Base-by-base conservation (phyloP, 2,797 vertebrate species). In the Enteromius radiatus region DNA sequence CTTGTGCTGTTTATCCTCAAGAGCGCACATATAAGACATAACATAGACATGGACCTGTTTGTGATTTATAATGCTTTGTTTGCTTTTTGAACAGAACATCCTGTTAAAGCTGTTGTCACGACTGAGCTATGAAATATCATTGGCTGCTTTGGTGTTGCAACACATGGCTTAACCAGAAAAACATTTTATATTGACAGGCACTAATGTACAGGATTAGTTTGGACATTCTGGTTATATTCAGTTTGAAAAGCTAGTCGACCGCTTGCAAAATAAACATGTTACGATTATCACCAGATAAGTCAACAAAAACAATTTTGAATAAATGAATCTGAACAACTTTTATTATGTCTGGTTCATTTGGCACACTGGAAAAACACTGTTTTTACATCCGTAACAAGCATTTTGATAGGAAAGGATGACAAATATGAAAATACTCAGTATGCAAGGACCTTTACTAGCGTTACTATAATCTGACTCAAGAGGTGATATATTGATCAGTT, bases 31-130 rank as follows among this genome's bases (percentile, higher is more conserved):
- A 45, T 3, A 26, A 3, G 11, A 73, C 31, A n/a, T 3, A 45
- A n/a, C 15, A 5, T 7, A 49, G 17, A 5, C 47, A 6, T 19
- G 47, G 47, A 73, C 43, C 43, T 15, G 17, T 43, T 21, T 17
- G 52, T 82, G 15, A 74, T 74, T 43, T 36, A 74, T n/a, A 54
- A 38, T 36, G 41, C 68, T 70, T 70, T 70, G 43, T 70, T 74
- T 56, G 28, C 31, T 14, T 14, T n/a, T 56, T 56, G 31, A 56
- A 23, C 19, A n/a, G 45, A 49, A 54, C 19, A 54, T 74, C 49
- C 15, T 36, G 28, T 56, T 56, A 56, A 56, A 15, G 3, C 71
- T 9, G 31, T 36, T 74, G 28, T 23, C 31, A 38, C 0, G 41
- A 43, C 3, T 47, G 23, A 47, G 68, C 23, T 70, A 19, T 70